Percentiles rank a stretch among this genome's conserved stretches.
Evolutionary conservation across 1,140 invertebrate species (phyloP).

Genomic region (Trichogramma pretiosum): DNA sequence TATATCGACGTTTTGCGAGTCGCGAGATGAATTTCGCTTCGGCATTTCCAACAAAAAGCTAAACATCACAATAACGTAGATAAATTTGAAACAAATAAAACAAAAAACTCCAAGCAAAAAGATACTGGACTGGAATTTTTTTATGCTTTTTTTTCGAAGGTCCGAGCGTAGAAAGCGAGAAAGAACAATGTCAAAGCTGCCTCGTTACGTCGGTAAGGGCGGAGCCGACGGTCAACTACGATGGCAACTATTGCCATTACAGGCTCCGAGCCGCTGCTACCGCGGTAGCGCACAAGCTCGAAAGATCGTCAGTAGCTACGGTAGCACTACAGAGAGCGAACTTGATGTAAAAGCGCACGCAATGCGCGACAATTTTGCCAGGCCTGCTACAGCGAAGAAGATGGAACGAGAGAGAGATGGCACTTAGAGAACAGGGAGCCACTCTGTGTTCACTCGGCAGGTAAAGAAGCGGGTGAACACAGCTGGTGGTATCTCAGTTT

Average conservation of each 20-base stretch:
- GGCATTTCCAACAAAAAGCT: too few relatives aligned
- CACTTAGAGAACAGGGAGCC: constrained; percentile 67
- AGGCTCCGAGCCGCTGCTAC: constrained; percentile 1
- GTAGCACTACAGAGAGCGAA: neutral
- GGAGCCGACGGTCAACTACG: too few relatives aligned
- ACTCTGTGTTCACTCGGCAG: constrained; percentile 85
- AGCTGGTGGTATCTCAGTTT: constrained; percentile 97
- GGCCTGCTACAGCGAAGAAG: neutral
- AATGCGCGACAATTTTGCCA: too few relatives aligned
- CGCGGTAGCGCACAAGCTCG: neutral
- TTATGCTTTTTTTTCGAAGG: constrained; percentile 19
- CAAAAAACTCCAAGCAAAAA: neutral
- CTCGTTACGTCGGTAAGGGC: too few relatives aligned
- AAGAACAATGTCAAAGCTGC: too few relatives aligned
- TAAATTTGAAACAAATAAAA: too few relatives aligned
- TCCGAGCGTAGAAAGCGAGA: constrained; percentile 7
- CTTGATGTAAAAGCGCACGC: neutral
- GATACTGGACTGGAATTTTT: constrained; percentile 16
- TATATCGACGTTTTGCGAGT: too few relatives aligned
- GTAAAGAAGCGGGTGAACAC: constrained; percentile 80
- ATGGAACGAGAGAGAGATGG: constrained; percentile 7
- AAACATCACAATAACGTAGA: too few relatives aligned
- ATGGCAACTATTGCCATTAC: neutral
- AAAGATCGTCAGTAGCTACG: neutral
- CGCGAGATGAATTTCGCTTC: too few relatives aligned